Evolutionary conservation across 2,113 vertebrate genomes (phyloP), one percentile per base, ranked within the genome.

Genomic region (Brienomyrus brachyistius): DNA sequence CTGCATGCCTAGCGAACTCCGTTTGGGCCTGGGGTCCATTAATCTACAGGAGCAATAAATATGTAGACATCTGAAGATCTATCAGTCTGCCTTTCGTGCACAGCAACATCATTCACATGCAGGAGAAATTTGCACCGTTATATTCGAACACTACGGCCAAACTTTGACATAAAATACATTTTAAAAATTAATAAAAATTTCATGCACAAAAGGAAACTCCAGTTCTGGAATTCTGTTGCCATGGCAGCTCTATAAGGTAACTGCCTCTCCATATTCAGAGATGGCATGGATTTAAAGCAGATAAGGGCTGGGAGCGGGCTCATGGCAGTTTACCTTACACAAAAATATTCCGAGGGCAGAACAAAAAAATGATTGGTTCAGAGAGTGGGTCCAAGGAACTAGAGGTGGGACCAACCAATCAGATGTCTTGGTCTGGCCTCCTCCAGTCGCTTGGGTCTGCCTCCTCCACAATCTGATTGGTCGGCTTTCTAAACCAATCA

Each of bases 191-290:
- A n/a, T n/a, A n/a, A n/a, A n/a, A 31, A 31, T 31, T 31, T 31
- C 31, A 31, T 31, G 31, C 31, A 31, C 31, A 89, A 59, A 89
- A 90, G 35, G 91, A 90, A 94, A 88, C 77, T 77, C 43, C 2
- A 17, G 90, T 92, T 82, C 92, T 91, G 90, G 91, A 90, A 93
- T 82, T 87, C 31, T 4, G 92, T 93, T 94, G 56, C 91, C 84
- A 93, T 93, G 91, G 91, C 21, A 92, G 90, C 56, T 23, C 59
- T 87, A 74, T 90, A 80, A 86, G 77, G 51, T 88, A 88, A 90
- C 59, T 45, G 43, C 59, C 8, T 56, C 74, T 82, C 56, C 54
- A 31, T 3, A 21, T 74, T 85, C n/a, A 56, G 87, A 48, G 84
- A 3, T 82, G 5, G 50, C 50, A 88, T 50, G 62, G 47, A 19